These are phyloP conservation scores for Benthosema pterotum DNA, from an alignment of 2,797 vertebrate genomes.

Conservation along the genomic window DNA sequence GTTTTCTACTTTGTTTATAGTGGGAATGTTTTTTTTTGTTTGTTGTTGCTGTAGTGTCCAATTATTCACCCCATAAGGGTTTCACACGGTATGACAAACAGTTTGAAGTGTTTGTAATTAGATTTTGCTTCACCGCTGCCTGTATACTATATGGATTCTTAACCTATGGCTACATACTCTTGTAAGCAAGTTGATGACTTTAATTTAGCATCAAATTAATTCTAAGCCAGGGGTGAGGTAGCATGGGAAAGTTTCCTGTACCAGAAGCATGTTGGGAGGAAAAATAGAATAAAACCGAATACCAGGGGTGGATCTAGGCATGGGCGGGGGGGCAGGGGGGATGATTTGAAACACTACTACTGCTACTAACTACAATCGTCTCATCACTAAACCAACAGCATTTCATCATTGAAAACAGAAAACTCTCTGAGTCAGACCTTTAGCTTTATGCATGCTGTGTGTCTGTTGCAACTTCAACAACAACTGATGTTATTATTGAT, in stretches of 20 bases:
- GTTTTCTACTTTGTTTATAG: constrained; percentile 53
- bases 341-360: no score
- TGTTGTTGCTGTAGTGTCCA: constrained; percentile 18
- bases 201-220: neutral
- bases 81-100: constrained; percentile 12
- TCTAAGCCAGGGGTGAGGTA: no score
- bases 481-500: no score
- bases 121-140: neutral
- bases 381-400: no score
- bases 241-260: no score
- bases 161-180: neutral
- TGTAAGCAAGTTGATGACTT: neutral
- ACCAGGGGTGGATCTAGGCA: no score
- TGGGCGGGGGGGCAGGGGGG: no score
- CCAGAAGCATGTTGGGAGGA: neutral
- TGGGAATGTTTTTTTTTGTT: constrained; percentile 34
- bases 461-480: no score
- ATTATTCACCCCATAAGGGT: constrained; percentile 5
- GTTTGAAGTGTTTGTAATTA: neutral
- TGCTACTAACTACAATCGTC: no score
- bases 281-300: neutral
- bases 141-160: neutral
- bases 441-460: no score
- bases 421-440: no score
- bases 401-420: no score